Base-by-base conservation (phyloP, 2,888 invertebrate species). In the Ectemnius lituratus region DNA sequence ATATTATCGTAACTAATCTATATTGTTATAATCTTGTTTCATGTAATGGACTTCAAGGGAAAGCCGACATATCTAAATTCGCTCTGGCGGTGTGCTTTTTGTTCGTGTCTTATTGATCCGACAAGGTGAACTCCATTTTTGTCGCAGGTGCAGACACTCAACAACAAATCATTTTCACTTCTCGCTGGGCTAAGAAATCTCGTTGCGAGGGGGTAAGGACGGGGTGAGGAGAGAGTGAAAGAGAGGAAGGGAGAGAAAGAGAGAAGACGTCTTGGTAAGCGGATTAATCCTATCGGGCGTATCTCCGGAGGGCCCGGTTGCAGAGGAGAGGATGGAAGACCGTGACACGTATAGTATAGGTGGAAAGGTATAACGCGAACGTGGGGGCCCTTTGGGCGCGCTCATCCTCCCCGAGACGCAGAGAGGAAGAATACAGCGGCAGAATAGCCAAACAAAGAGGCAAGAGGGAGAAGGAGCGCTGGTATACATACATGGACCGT, bases 271-370 rank as follows among this genome's bases (percentile, higher is more conserved):
- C 78, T 74, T 71, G 74, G 76, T 80, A 79, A 80, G 82, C 79
- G 77, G 84, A 84, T 84, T 84, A 84, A 82, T 84, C 81, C 82
- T 79, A 84, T 78, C 79, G 78, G 77, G 73, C 74, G 76, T 79
- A 82, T 81, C 80, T 80, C 75, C 37, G 37, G 37, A 37, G 37
- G 37, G 37, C 37, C 37, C 37, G 8, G 37, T 37, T 37, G 37
- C 37, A 11, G 64, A 73, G 78, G 61, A 78, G 82, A 78, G 61
- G 61, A 18, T 23, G 47, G 45, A 62, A 46, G 57, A 49, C 37
- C 59, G 23, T 58, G 49, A 62, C 79, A 75, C 73, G 75, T 72
- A 73, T 62, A 37, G 37, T 37, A 69, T 79, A 76, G 70, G 75
- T 71, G 75, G 67, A 79, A 66, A 68, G 68, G 73, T 52, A 52